Base-by-base conservation (phyloP, 2,113 vertebrate genomes). In the Erinaceus europaeus region DNA sequence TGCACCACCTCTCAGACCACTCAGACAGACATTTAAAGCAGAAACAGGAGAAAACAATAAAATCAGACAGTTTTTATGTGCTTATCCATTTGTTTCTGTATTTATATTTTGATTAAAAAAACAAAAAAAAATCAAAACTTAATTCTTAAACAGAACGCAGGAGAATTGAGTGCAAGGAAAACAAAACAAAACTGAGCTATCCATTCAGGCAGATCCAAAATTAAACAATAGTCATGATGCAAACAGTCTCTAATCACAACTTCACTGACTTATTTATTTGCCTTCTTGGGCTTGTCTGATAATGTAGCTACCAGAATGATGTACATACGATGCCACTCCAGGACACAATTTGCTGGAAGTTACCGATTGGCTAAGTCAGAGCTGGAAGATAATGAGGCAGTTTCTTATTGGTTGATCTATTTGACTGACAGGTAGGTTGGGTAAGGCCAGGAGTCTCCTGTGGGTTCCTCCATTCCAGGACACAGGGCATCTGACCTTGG, bases 401-500 rank as follows among this genome's bases (percentile, higher is more conserved):
- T 72, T 91, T 86, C 59, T 90, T n/a, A 92, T 84, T 95, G 93
- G 93, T 79, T 86, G 44, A 55, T 84, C 32, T 88, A 14, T 14
- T 90, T 94, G 68, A 91, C 29, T 80, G 81, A 64, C 67, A 88
- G 69, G 10, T 62, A 55, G 20, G 15, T 44, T 75, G 46, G n/a
- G 36, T 27, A 65, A 75, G 11, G 57, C 34, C 29, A 78, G 64
- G 38, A 84, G 65, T 81, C 55, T 74, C 69, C 59, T 29, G 68
- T 44, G 44, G 84, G 72, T 25, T 5, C 32, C 48, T 90, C 81
- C 78, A 55, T 83, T 90, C 53, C 17, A 42, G 71, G 71, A 87
- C 38, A 89, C 44, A 23, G 48, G 50, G 65, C 1, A 40, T 91
- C 65, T 83, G 92, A 95, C 94, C 94, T 96, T 93, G 93, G 91